Base-by-base conservation (phyloP, 2,888 invertebrate genomes). In the Leucozona laternaria region DNA sequence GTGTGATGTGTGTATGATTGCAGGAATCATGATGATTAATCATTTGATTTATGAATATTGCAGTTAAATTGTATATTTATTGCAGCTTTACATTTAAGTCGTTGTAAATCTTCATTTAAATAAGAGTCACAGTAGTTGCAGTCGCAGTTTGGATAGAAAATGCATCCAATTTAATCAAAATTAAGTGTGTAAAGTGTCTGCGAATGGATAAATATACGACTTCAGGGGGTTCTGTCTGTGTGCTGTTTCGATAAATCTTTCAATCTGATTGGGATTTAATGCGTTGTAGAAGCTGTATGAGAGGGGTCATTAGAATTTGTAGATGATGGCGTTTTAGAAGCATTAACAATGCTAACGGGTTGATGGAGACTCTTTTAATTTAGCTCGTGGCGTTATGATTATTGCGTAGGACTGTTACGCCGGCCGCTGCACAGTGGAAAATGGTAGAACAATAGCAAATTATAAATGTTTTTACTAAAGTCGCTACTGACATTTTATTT, bases 61-160 rank as follows among this genome's bases (percentile, higher is more conserved):
- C 86, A 64, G 75, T 82, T 82, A 82, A 86, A 82, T 86, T 82
- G 86, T 86, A 79, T 86, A 75, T 86, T 86, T 86, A 86, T 86
- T 86, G 86, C 86, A 75, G 82, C 79, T 4, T 8, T 75, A 81
- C 81, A 78, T 78, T 75, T 75, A 45, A 75, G 86, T 75, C 64
- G 53, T 79, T 86, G 86, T 86, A 86, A 86, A 86, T 86, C 86
- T 86, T 86, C 81, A 82, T 86, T 86, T 82, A 68, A 40, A 50
- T 71, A 4, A 34, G 34, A 48, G 45, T 64, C 25, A 31, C 17
- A 64, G 31, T 48, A 48, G 45, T 64, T 17, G 20, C 17, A 64
- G 31, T 48, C 3, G 15, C 22, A 60, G 37, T 60, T 17, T 37
- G 37, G 37, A 84, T 66, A 81, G 73, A 53, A 75, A 73, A 64